Percentiles rank a stretch among this genome's conserved stretches.
These are phyloP conservation scores for Sebastes kiyomatsui DNA, from an alignment of 2,797 vertebrate species.

Conservation along the genomic window DNA sequence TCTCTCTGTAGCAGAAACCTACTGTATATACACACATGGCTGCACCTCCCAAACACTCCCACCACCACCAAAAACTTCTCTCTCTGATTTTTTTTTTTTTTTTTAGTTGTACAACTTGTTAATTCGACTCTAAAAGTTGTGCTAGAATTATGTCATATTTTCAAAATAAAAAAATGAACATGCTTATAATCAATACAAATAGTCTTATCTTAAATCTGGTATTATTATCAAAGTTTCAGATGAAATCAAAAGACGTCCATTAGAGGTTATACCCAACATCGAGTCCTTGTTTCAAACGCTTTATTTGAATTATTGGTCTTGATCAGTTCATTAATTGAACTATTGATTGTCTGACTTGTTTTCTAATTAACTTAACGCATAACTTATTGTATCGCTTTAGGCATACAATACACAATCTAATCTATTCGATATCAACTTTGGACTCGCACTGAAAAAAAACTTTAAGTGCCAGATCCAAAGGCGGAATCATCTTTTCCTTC, in stretches of 20 bases:
- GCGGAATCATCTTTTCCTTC: not conserved
- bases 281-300: not conserved
- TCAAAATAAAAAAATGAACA: not conserved
- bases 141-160: not conserved
- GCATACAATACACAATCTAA: not conserved
- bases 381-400: not conserved
- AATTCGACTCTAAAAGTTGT: not conserved
- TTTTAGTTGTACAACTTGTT: not conserved
- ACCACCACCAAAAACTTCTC: not conserved
- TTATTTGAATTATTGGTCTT: not conserved
- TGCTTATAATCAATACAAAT: not conserved
- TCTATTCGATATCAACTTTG: not conserved
- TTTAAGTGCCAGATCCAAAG: not conserved
- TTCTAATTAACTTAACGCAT: not conserved
- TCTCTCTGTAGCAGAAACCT: not conserved
- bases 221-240: not conserved
- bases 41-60: slow-evolving; percentile 4
- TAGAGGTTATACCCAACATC: not conserved
- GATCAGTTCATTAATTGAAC: not conserved
- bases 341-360: not conserved
- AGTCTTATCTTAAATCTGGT: not conserved
- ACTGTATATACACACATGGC: not conserved
- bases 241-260: not conserved
- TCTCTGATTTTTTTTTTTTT: not conserved
- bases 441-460: not conserved